Base-by-base conservation (phyloP, 53 echinoderm and acorn worm genomes). In the Actinopyga echinites region DNA sequence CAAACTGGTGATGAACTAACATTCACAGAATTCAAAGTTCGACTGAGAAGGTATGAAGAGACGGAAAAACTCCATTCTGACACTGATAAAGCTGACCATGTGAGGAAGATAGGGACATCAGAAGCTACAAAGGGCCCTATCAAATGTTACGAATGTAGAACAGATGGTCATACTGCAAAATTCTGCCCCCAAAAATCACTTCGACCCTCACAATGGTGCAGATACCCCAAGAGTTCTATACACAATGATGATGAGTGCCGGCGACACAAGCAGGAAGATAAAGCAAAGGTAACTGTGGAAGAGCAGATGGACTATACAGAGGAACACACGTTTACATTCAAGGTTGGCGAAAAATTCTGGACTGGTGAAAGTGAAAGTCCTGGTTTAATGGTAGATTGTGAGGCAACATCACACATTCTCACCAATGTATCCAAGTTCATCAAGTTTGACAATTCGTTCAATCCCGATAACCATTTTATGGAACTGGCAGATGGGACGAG, bases 401-500 rank as follows among this genome's bases (percentile, higher is more conserved):
- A 19, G 19, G 55, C 55, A 54, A 54, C 55, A 10, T 54, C 55
- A 10, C 10, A 54, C 55, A 54, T 54, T 19, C 10, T 19, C 55
- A 54, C 55, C 10, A 19, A 54, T 54, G 11, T 19, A 54, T 54
- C 55, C 55, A 54, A 54, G 55, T 54, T 54, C 19, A 19, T 54
- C 10, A 10, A 12, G 55, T 54, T 12, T 12, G 85, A 84, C 20
- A 57, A 28, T 23, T 35, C 65, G 17, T 74, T 84, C 40, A 53
- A 62, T 21, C 63, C 83, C 6, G 34, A 11, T n/a, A 26, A 42
- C 8, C 85, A 84, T 35, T 40, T 12, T 24, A 54, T 75, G 37
- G 74, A 84, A 56, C 29, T 84, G 19, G 85, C 85, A 8, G 85
- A 84, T 31, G 74, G 85, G 4, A 84, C 21, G 4, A 53, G 10